Conservation (phyloP, 2,888 invertebrate species). For the Leucozona laternaria region DNA sequence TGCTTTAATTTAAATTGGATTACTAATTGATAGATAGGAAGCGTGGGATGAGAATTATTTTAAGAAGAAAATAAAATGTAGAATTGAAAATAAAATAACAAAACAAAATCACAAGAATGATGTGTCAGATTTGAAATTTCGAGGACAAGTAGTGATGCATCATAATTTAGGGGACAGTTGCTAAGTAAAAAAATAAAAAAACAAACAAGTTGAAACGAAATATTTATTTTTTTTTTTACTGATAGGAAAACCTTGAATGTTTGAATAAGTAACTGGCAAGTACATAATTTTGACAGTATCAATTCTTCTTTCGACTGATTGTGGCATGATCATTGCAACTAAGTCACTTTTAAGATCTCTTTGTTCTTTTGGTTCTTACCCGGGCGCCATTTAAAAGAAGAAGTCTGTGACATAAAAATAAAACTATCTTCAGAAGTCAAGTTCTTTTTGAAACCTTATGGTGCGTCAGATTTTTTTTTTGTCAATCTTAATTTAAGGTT, state of each 20-base stretch:
- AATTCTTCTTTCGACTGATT: not conserved
- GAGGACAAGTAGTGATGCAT: not conserved
- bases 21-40: conserved; percentile 66
- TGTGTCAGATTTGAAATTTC: conserved; percentile 7
- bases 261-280: not conserved
- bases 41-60: conserved; percentile 56
- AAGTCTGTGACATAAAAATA: not conserved
- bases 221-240: no score
- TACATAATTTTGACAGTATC: not conserved
- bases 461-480: no score
- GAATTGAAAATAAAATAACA: not conserved
- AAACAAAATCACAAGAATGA: not conserved
- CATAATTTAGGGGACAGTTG: not conserved
- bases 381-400: not conserved
- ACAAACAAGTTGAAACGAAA: not conserved
- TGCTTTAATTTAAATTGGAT: conserved; percentile 72
- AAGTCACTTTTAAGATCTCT: not conserved
- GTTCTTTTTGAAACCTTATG: no score
- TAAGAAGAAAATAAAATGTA: not conserved
- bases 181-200: not conserved
- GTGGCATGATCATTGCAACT: no score
- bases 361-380: not conserved
- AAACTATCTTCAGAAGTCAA: not conserved
- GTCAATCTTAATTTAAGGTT: no score
- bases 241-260: not conserved